Conservation (phyloP, 2,888 invertebrate genomes). For the Spicauda simplicius region DNA sequence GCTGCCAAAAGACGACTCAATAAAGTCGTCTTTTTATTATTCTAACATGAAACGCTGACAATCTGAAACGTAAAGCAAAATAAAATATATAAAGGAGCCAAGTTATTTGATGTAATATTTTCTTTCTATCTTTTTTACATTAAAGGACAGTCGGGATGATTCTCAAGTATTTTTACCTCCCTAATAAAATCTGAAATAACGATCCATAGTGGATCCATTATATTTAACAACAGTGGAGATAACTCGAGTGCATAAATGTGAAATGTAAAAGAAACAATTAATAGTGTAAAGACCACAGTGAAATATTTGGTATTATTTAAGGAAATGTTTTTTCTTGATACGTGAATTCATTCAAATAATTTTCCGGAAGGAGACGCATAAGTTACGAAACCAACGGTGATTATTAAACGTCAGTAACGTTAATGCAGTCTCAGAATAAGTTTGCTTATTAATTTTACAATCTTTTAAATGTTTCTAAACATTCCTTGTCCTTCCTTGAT, state of each 20-base stretch:
- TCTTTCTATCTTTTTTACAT: slow-evolving; percentile 22
- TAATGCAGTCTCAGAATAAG: not conserved
- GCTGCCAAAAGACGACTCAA: too few species aligned
- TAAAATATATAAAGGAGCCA: slow-evolving; percentile 12
- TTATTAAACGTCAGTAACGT: slow-evolving; percentile 16
- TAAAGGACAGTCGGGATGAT: slow-evolving; percentile 2
- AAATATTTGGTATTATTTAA: too few species aligned
- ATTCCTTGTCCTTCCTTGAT: not conserved
- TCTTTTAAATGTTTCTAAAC: not conserved
- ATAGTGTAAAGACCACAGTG: too few species aligned
- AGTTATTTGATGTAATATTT: slow-evolving; percentile 20
- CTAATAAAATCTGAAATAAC: slow-evolving; percentile 36
- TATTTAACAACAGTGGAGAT: slow-evolving; percentile 35
- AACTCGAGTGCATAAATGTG: slow-evolving; percentile 17
- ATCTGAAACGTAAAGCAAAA: not conserved
- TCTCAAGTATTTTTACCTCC: slow-evolving; percentile 16
- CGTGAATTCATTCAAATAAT: too few species aligned
- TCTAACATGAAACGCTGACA: not conserved
- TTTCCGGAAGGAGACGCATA: too few species aligned
- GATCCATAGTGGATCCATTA: slow-evolving; percentile 38
- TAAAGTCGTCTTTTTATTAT: not conserved
- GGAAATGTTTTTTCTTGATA: too few species aligned
- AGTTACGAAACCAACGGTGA: slow-evolving; percentile 10
- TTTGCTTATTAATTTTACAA: slow-evolving; percentile 1
- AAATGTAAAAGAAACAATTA: slow-evolving; percentile 11